These are phyloP conservation scores for Pseudorhiza aurosa DNA, from an alignment of 30 jellyfish, hydroid and myxozoan genomes.

Conservation along the genomic window DNA sequence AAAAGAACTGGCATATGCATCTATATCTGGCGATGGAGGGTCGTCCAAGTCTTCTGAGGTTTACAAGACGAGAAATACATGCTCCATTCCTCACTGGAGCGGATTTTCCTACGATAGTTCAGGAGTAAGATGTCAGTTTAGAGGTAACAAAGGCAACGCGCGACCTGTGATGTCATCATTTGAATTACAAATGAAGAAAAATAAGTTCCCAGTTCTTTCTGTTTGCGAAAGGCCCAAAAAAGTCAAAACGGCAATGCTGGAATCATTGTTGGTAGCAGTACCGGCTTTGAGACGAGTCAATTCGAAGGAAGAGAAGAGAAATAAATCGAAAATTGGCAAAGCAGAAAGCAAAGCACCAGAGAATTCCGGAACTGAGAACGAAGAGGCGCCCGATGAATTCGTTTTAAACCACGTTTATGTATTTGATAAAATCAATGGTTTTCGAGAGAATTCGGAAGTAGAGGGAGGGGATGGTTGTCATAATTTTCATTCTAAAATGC, in stretches of 20 bases:
- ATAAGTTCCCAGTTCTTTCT: constrained; percentile 28
- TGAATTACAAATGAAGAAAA: background rate
- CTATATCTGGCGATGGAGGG: background rate
- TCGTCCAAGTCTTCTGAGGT: too few relatives aligned
- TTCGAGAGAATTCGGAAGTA: background rate
- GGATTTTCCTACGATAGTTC: background rate
- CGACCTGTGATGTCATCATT: too few relatives aligned
- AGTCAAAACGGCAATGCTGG: constrained; percentile 48
- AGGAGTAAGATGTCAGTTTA: background rate
- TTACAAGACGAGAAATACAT: too few relatives aligned
- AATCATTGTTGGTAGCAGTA: constrained; percentile 36
- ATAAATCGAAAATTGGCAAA: background rate
- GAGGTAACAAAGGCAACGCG: background rate
- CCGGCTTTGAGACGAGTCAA: constrained; percentile 37
- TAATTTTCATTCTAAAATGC: background rate
- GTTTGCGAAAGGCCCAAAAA: constrained; percentile 49
- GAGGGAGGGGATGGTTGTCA: background rate
- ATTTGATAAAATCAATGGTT: background rate
- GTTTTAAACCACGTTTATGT: background rate
- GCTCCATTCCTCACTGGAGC: background rate
- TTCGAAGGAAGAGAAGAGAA: background rate
- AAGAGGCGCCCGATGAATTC: constrained; percentile 5
- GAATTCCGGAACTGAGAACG: background rate
- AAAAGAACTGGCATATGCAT: background rate
- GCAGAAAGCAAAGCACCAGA: background rate